Evolutionary conservation across 1,140 invertebrate genomes (phyloP).

Genomic region (Eurosta solidaginis): DNA sequence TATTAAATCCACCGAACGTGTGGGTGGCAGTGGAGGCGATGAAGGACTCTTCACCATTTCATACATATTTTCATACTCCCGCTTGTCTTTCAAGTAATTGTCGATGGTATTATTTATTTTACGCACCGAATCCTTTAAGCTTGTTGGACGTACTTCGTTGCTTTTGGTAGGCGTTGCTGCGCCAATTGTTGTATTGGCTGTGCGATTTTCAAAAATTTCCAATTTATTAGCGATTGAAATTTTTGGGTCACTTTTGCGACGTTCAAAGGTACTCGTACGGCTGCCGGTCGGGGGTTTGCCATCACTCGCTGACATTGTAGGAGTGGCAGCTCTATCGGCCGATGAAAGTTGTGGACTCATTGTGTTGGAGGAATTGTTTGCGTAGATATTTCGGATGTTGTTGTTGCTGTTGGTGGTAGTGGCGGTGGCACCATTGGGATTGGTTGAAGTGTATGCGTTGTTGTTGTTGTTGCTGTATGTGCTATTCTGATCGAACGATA

Average conservation of each 20-base stretch:
- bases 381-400: conserved; percentile 35
- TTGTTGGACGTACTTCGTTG: conserved; percentile 44
- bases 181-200: conserved; percentile 1
- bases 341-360: conserved; percentile 30
- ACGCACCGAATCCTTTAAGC: conserved; percentile 57
- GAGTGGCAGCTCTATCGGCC: background rate
- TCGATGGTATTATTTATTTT: conserved; percentile 59
- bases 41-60: conserved; percentile 50
- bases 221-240: conserved; percentile 53
- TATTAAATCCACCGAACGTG: conserved; percentile 46
- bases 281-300: conserved; percentile 39
- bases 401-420: conserved; percentile 32
- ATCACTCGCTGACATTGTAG: conserved; percentile 24
- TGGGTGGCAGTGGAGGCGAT: conserved; percentile 48
- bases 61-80: conserved; percentile 57
- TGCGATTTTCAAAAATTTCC: conserved; percentile 54
- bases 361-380: background rate
- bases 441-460: conserved; percentile 14
- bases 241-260: conserved; percentile 48
- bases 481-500: conserved; percentile 42
- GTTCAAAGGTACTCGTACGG: conserved; percentile 52
- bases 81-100: conserved; percentile 58
- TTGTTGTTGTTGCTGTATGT: conserved; percentile 37
- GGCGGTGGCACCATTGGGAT: conserved; percentile 24
- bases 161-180: background rate